Conservation (phyloP, 2,888 invertebrate genomes). For the Drosophila kambysellisi region DNA sequence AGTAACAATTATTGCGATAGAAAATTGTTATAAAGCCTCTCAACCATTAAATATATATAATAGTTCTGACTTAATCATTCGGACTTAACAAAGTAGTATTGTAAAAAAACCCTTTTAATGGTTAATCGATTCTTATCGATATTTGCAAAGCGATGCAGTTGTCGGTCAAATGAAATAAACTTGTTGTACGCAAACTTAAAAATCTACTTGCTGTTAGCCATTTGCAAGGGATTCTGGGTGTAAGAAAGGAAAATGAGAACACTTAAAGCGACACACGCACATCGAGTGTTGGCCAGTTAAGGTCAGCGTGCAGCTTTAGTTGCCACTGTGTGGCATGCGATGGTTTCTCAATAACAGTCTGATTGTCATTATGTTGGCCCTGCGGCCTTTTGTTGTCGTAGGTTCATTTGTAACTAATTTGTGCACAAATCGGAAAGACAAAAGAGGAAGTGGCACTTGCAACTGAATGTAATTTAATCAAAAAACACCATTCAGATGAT, state of each 20-base stretch:
- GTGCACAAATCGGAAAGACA: slow-evolving; percentile 77
- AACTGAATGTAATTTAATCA: slow-evolving; percentile 62
- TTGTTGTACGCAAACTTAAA: background rate
- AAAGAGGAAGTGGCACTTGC: slow-evolving; percentile 38
- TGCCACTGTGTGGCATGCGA: slow-evolving; percentile 33
- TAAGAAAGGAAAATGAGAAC: slow-evolving; percentile 9
- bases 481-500: slow-evolving; percentile 29
- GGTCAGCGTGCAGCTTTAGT: background rate
- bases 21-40: background rate
- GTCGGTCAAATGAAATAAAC: background rate
- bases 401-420: slow-evolving; percentile 79
- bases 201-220: background rate
- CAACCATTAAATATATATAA: background rate
- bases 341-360: slow-evolving; percentile 62
- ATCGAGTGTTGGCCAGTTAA: background rate
- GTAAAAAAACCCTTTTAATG: background rate
- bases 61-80: background rate
- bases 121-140: background rate
- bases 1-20: background rate
- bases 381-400: slow-evolving; percentile 71
- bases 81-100: background rate
- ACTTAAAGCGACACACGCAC: slow-evolving; percentile 30
- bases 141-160: background rate
- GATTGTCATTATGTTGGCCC: slow-evolving; percentile 48
- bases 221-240: background rate